These are phyloP conservation scores for Melanargia galathea DNA, from an alignment of 2,888 invertebrate species.

Conservation along the genomic window DNA sequence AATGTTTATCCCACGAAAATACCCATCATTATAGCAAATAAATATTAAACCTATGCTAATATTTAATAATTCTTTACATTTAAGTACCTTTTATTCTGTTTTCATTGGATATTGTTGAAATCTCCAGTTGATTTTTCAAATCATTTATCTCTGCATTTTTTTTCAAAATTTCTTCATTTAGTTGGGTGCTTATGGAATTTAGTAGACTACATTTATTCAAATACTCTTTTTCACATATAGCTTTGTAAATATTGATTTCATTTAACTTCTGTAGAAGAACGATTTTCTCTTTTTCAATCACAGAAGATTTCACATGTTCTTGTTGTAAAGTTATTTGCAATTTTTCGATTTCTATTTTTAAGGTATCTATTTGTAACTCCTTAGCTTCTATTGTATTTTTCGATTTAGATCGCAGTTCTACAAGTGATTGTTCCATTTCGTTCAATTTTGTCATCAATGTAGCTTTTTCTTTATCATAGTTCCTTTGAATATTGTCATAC, in stretches of 20 bases:
- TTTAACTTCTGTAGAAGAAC: constrained; percentile 45
- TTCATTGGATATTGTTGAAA: constrained; percentile 43
- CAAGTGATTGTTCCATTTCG: constrained; percentile 49
- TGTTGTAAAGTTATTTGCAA: constrained; percentile 44
- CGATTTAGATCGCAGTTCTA: constrained; percentile 45
- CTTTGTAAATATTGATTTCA: constrained; percentile 46
- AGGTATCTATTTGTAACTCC: constrained; percentile 45
- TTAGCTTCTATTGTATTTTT: constrained; percentile 45
- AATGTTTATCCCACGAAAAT: neutral
- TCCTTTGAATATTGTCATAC: constrained; percentile 48
- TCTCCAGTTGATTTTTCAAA: constrained; percentile 45
- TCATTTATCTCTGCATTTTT: constrained; percentile 40
- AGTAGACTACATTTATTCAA: constrained; percentile 47
- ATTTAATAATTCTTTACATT: no score
- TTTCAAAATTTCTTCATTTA: constrained; percentile 46
- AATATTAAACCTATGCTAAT: neutral
- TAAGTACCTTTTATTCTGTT: constrained; percentile 53
- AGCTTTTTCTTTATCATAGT: constrained; percentile 48
- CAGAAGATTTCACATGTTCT: constrained; percentile 41
- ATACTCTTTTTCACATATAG: constrained; percentile 52
- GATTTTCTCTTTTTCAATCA: constrained; percentile 46
- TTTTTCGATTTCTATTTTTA: constrained; percentile 48
- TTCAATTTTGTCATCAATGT: constrained; percentile 50
- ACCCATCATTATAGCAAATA: neutral
- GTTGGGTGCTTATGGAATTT: constrained; percentile 43